Evolutionary conservation across 2,113 vertebrate species (phyloP).

Genomic region (Bagarius yarrelli): DNA sequence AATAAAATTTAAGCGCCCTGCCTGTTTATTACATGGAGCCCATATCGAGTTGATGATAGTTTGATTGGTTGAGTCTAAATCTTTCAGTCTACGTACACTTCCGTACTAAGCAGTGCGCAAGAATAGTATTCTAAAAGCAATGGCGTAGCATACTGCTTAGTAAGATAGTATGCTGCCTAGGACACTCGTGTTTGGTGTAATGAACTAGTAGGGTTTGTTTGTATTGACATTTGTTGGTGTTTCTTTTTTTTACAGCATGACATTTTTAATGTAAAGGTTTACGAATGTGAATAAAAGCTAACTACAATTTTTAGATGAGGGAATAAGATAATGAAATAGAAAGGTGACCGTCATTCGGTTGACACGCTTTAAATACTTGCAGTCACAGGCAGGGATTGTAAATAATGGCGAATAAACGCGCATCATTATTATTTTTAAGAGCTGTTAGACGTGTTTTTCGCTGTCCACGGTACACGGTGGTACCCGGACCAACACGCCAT

Average conservation of each 20-base stretch:
- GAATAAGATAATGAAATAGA: neutral
- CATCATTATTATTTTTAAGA: neutral
- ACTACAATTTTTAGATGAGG: too few species aligned
- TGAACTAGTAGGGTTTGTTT: neutral
- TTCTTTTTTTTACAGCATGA: neutral
- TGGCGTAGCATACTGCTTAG: neutral
- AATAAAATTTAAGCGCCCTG: neutral
- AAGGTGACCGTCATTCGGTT: neutral
- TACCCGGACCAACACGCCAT: neutral
- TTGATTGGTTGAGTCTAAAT: conserved; percentile 3
- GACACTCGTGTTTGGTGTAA: neutral
- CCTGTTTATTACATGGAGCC: neutral
- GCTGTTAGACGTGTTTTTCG: neutral
- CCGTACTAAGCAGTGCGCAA: neutral
- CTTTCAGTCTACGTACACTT: neutral
- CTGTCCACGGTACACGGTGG: too few species aligned
- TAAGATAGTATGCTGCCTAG: neutral
- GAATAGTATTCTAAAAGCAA: neutral
- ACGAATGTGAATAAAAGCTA: neutral
- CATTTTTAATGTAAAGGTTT: neutral
- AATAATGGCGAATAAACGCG: conserved; percentile 16
- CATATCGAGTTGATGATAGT: neutral
- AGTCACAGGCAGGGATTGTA: neutral
- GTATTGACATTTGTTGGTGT: neutral
- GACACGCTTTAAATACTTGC: neutral